Base-by-base conservation (phyloP, 2,888 invertebrate genomes). In the Pocota personata region DNA sequence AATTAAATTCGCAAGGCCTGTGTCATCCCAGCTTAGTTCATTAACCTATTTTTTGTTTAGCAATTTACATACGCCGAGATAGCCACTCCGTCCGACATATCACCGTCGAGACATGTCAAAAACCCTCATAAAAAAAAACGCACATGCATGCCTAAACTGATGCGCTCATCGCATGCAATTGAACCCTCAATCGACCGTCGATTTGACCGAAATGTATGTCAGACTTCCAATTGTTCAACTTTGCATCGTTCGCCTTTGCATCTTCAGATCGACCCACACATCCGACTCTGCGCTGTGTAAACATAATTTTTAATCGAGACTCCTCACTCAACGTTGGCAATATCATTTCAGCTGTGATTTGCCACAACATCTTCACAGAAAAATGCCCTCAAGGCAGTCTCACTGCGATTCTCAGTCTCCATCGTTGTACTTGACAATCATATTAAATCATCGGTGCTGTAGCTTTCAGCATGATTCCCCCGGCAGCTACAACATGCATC, bases 121-220 rank as follows among this genome's bases (percentile, higher is more conserved):
- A 37, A n/a, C 5, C 16, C 5, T 21, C 35, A 48, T 19, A 43
- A 64, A 46, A 43, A 64, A 46, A 66, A 48, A 37, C 30, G 46
- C 46, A 48, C 14, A 48, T 8, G 14, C 58, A 35, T 14, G n/a
- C 30, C 14, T 27, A 46, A n/a, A 21, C 35, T 32, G 16, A 52
- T 46, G 30, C 7, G 60, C 72, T 72, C 60, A 60, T 62, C 72
- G 40, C 60, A 30, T 50, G 60, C 52, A 43, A 83, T 73, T 57
- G 73, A 83, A 79, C 73, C 57, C 71, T 57, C 69, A 35, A 84
- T 84, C 64, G 79, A 30, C 79, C 73, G 67, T 79, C 79, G 69
- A 80, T 71, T 84, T 79, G 80, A 75, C 80, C 79, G 67, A 55
- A 84, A 84, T 80, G 84, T 84, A 24, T 84, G 84, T 84, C 84